These are phyloP conservation scores for Megalurothrips usitatus DNA, from an alignment of 2,888 invertebrate species.

Conservation along the genomic window DNA sequence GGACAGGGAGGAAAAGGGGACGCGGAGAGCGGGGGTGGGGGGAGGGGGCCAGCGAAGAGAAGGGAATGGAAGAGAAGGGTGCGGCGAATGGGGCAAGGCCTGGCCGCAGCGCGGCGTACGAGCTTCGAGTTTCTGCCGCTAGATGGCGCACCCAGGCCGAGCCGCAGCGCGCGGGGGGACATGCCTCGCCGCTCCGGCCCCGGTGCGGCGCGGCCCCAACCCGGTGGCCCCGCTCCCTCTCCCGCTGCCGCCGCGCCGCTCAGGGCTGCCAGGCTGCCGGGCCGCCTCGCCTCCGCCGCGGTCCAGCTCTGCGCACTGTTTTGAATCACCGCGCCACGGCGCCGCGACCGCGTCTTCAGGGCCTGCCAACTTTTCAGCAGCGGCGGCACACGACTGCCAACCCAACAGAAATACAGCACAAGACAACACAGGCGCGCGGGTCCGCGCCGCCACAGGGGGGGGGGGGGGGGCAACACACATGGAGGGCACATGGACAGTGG, in stretches of 20 bases:
- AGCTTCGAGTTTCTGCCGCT: conserved; percentile 15
- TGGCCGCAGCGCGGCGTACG: conserved; percentile 7
- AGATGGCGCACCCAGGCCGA: conserved; percentile 7
- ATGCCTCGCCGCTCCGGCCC: background rate
- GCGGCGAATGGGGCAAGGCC: background rate
- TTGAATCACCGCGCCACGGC: conserved; percentile 14
- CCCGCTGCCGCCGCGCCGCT: background rate
- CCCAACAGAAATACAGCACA: background rate
- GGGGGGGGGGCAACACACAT: too few species aligned
- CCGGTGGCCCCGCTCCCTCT: background rate
- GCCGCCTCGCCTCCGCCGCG: background rate
- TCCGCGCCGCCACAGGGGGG: too few species aligned
- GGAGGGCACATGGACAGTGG: too few species aligned
- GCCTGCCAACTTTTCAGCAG: background rate
- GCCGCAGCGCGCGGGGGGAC: background rate
- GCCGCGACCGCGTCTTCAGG: conserved; percentile 7
- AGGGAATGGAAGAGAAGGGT: background rate
- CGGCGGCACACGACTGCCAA: background rate
- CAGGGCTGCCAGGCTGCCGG: background rate
- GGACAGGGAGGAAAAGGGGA: background rate
- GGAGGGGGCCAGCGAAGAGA: background rate
- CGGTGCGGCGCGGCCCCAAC: too few species aligned
- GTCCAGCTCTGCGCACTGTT: background rate
- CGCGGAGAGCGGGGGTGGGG: background rate
- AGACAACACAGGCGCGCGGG: background rate